These are phyloP conservation scores for Antheraea yamamai DNA, from an alignment of 2,888 invertebrate species.

Conservation along the genomic window DNA sequence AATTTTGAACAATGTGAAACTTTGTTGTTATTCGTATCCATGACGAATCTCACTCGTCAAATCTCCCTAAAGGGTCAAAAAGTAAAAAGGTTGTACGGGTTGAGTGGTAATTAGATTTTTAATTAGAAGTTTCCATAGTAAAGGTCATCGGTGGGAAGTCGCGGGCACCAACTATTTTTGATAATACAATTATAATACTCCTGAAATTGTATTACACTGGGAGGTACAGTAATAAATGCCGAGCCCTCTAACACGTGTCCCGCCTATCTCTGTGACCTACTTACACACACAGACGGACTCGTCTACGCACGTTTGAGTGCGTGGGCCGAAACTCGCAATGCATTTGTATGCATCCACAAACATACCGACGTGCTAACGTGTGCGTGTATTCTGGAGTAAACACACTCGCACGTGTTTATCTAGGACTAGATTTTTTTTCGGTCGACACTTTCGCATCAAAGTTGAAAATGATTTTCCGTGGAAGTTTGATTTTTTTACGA, in stretches of 20 bases:
- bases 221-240: constrained; percentile 58
- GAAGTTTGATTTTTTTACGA: not conserved
- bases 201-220: constrained; percentile 19
- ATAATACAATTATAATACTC: not conserved
- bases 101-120: too few species aligned
- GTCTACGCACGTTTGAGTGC: constrained; percentile 34
- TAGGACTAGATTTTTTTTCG: constrained; percentile 40
- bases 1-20: too few species aligned
- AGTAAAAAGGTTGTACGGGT: too few species aligned
- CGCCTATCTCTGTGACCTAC: constrained; percentile 78
- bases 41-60: too few species aligned
- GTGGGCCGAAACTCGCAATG: constrained; percentile 42
- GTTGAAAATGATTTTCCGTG: not conserved
- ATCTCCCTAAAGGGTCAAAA: too few species aligned
- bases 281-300: constrained; percentile 61
- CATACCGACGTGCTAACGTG: constrained; percentile 33
- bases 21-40: too few species aligned
- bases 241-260: constrained; percentile 78
- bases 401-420: constrained; percentile 45
- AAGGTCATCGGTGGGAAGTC: too few species aligned
- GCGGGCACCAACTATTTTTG: not conserved
- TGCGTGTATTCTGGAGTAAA: constrained; percentile 59
- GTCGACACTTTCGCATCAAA: constrained; percentile 28
- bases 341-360: constrained; percentile 53
- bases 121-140: too few species aligned